phyloP scores from a whole-genome alignment of 2,888 invertebrate species.

The Artemia sp. region DNA sequence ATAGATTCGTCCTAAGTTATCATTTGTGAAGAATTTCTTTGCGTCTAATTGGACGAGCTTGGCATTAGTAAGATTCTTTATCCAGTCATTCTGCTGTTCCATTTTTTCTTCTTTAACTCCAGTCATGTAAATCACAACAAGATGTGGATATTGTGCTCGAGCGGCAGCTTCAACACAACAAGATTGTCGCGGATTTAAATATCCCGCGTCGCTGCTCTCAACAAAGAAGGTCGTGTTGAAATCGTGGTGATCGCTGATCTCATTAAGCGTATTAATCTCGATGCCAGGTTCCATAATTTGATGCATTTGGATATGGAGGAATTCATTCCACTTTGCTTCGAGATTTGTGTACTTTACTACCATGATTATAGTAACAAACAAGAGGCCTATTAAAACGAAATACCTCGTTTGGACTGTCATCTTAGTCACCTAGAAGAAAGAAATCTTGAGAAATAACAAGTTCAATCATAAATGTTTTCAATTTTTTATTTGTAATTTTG shows the following conservation, averaged over 20 bases:
- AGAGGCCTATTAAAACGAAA: too few species aligned
- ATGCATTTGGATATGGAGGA: too few species aligned
- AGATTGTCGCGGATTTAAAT: neutral
- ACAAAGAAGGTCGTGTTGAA: conserved; percentile 6
- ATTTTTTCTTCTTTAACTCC: neutral
- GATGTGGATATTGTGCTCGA: neutral
- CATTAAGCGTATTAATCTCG: too few species aligned
- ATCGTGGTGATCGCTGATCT: neutral
- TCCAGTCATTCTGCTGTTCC: neutral
- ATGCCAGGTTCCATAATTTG: too few species aligned
- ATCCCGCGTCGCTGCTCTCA: neutral
- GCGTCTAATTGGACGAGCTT: neutral
- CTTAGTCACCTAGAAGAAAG: too few species aligned
- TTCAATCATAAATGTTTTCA: too few species aligned
- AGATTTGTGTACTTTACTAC: too few species aligned
- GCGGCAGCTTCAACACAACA: neutral
- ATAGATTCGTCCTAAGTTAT: neutral
- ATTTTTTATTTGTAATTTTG: too few species aligned
- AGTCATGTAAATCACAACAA: neutral
- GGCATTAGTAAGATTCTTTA: neutral
- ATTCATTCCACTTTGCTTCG: too few species aligned
- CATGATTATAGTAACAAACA: too few species aligned
- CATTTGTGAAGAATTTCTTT: neutral
- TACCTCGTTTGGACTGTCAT: too few species aligned
- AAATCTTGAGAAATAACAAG: too few species aligned